Evolutionary conservation across 2,113 vertebrate species (phyloP).

Genomic region (Clupea harengus): DNA sequence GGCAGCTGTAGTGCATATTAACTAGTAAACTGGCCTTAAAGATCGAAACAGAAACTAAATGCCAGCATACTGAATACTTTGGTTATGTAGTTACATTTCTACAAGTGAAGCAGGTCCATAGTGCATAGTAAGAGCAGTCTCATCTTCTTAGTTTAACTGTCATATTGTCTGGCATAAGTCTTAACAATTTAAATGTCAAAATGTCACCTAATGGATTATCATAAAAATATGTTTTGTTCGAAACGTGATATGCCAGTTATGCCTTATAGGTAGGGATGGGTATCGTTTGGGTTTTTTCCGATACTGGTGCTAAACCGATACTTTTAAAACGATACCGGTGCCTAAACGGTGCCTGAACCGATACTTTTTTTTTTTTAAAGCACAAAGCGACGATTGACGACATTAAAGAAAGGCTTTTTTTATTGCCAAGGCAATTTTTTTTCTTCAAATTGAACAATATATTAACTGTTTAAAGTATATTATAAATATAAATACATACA

Average conservation of each 20-base stretch:
- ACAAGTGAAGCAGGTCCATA: neutral
- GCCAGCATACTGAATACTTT: neutral
- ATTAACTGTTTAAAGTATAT: no score
- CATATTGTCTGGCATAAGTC: neutral
- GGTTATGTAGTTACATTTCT: neutral
- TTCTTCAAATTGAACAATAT: no score
- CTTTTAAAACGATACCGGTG: no score
- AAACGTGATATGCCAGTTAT: neutral
- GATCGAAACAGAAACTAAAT: neutral
- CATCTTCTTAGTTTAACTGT: neutral
- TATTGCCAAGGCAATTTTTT: no score
- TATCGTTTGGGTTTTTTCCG: no score
- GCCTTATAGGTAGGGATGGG: neutral
- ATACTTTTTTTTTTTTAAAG: no score
- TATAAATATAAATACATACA: no score
- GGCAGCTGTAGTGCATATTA: conserved; percentile 60
- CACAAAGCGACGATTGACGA: no score
- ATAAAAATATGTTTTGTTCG: neutral
- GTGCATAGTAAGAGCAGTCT: neutral
- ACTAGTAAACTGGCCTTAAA: conserved; percentile 46
- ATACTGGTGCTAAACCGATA: no score
- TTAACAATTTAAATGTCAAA: neutral
- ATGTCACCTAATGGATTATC: neutral
- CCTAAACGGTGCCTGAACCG: no score
- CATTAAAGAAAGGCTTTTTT: no score